Base-by-base conservation (phyloP, 2,797 vertebrate genomes). In the Echeneis naucrates region DNA sequence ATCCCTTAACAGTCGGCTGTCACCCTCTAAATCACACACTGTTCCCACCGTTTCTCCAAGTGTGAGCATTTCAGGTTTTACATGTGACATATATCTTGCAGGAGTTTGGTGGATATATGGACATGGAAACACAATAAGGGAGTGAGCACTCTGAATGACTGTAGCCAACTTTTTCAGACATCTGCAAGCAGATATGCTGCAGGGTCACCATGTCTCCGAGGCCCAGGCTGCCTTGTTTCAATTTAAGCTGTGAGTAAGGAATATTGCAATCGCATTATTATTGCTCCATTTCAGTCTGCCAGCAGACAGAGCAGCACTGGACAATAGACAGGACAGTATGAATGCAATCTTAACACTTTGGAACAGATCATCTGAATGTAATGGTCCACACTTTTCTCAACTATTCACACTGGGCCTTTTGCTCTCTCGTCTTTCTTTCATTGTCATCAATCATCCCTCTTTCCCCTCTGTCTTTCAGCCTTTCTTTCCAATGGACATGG, bases 1-100 rank as follows among this genome's bases (percentile, higher is more conserved):
- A 88, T 85, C 87, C 75, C 81, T 83, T 75, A 75, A 80, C 84
- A 75, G 80, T 86, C 82, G 65, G 48, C 81, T 45, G 64, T 90
- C 89, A 85, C 91, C 77, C 85, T 79, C 73, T 93, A 93, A 92
- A 94, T 93, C 90, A 92, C 65, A 88, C 89, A 89, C 85, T 80
- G 93, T 86, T 72, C 60, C 82, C 87, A 82, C 66, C 58, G 37
- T 78, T 76, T 68, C 54, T 84, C 53, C 78, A 76, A 57, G 79
- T 79, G 82, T 75, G 66, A 80, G 77, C 42, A n/a, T 52, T 65
- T 62, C 69, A 72, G 62, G 47, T 79, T 89, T 78, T 84, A 81
- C 60, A 86, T 75, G 72, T 75, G 74, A 76, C 71, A 68, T 82
- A 80, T 80, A 74, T 85, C 80, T 90, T 64, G 71, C 73, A 57